Base-by-base conservation (phyloP, 2,888 invertebrate genomes). In the Aethes cnicana region DNA sequence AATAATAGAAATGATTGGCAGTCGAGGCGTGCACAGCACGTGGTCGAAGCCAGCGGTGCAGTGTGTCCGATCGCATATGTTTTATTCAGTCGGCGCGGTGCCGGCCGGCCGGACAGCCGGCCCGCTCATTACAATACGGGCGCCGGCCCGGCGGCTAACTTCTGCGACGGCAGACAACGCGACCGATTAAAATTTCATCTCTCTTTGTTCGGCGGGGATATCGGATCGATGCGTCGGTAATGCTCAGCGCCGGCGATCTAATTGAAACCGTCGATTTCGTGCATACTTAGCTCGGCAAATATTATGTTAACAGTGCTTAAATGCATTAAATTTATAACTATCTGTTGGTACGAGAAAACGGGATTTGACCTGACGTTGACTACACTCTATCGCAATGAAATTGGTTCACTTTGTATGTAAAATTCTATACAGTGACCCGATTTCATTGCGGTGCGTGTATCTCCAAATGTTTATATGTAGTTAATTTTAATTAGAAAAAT, bases 111-210 rank as follows among this genome's bases (percentile, higher is more conserved):
- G 66, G 58, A 62, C 59, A 56, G 63, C 58, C 58, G 61, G 63
- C 56, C 62, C 66, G 64, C 73, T 78, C 74, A 80, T 80, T 84
- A 84, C 79, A 81, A 84, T 81, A 77, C 71, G 61, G 67, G 74
- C 75, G 72, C 73, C 75, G 69, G 69, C 61, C 59, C 62, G 77
- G 60, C 78, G 77, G 68, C 68, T 68, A 77, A 77, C 77, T 81
- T 80, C 77, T 67, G 66, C 72, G 72, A 74, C 69, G 71, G 74
- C 73, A 80, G 81, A 81, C 80, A 74, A 76, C 75, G 74, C 75
- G 75, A 77, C 78, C 83, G 81, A 87, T 88, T 87, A 88, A 87
- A 88, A 81, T 86, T 88, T 88, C 85, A 88, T 84, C 74, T 75
- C 82, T 80, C 81, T 82, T 83, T 83, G 85, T 85, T 77, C 77